phyloP scores from a whole-genome alignment of 2,888 invertebrate species.

The Andrena flavipes region DNA sequence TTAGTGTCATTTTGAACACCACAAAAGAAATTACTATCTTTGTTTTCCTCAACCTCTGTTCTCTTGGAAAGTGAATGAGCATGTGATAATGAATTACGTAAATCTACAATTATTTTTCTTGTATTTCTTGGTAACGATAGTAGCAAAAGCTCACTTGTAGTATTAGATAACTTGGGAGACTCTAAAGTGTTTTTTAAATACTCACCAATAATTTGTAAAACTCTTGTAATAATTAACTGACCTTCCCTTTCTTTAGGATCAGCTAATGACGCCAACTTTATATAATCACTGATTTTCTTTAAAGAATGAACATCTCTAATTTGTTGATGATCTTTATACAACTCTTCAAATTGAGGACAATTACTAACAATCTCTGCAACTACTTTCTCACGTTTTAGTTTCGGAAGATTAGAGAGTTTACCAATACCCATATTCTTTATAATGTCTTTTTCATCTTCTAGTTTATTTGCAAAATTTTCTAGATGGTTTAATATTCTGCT shows the following conservation, averaged over 20 bases:
- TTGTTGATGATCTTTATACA: constrained; percentile 64
- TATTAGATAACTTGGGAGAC: constrained; percentile 54
- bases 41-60: constrained; percentile 55
- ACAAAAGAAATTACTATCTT: not conserved
- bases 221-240: constrained; percentile 59
- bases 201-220: constrained; percentile 70
- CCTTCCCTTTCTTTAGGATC: not conserved
- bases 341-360: constrained; percentile 42
- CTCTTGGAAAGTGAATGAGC: constrained; percentile 50
- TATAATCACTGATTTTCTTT: not conserved
- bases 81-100: constrained; percentile 56
- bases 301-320: constrained; percentile 31
- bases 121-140: constrained; percentile 2
- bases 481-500: constrained; percentile 51
- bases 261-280: not conserved
- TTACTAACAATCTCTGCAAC: not conserved
- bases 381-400: not conserved
- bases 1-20: constrained; percentile 8
- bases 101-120: not conserved
- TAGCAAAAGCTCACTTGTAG: not conserved
- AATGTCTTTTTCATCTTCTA: not conserved
- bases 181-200: constrained; percentile 70
- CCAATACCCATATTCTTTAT: not conserved
- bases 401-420: not conserved
- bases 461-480: constrained; percentile 9